phyloP scores from a whole-genome alignment of 1,140 invertebrate species.

The Mycetomoellerius zeteki region DNA sequence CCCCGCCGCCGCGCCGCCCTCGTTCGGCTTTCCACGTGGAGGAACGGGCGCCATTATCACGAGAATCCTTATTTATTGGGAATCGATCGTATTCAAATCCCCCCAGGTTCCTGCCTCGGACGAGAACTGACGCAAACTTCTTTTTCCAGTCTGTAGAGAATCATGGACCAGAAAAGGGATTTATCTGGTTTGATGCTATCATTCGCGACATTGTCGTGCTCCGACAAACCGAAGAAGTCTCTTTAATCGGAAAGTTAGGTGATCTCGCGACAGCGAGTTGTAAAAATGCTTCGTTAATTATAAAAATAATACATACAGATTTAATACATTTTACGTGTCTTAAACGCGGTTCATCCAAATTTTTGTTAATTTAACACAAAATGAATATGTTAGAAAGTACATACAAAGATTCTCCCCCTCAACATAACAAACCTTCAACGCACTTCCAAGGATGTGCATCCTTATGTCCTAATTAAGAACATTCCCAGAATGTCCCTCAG shows the following conservation, averaged over 20 bases:
- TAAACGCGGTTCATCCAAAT: no score
- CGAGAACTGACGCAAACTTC: slow-evolving; percentile 64
- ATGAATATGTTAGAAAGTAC: no score
- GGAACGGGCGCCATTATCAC: slow-evolving; percentile 79
- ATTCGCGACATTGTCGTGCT: slow-evolving; percentile 22
- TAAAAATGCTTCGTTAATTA: not conserved
- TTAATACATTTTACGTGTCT: no score
- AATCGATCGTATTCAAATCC: slow-evolving; percentile 83
- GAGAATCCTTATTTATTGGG: slow-evolving; percentile 83
- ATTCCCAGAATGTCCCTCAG: no score
- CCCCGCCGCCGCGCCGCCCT: slow-evolving; percentile 37
- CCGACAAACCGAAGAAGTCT: slow-evolving; percentile 6
- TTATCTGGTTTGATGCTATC: slow-evolving; percentile 64
- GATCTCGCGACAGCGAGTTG: not conserved
- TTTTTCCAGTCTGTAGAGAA: slow-evolving; percentile 58
- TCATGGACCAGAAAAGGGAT: slow-evolving; percentile 68
- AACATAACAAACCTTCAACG: no score
- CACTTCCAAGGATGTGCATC: no score
- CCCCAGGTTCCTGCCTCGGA: slow-evolving; percentile 44
- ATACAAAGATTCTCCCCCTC: no score
- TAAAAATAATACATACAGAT: no score
- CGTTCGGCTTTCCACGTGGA: slow-evolving; percentile 71
- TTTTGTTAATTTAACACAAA: no score
- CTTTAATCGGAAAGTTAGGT: slow-evolving; percentile 9
- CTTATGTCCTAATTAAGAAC: no score